phyloP scores from a whole-genome alignment of 1,140 invertebrate genomes.

The Cephus cinctus region DNA sequence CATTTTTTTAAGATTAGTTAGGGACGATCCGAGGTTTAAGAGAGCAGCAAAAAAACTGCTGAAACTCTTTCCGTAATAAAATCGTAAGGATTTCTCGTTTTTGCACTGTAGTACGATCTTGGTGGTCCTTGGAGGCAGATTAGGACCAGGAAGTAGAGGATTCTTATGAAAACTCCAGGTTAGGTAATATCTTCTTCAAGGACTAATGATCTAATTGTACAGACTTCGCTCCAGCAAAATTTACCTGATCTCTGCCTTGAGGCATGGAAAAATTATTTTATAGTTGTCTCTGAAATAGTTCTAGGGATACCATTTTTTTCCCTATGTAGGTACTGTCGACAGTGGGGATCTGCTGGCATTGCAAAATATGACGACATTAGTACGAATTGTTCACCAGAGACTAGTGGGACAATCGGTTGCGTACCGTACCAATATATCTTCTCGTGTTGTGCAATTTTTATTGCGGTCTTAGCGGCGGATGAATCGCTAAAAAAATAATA shows the following conservation, averaged over 20 bases:
- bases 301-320: no score
- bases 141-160: not conserved
- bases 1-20: no score
- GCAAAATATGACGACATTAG: conserved; percentile 28
- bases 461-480: conserved; percentile 25
- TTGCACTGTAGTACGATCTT: no score
- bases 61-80: no score
- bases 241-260: conserved; percentile 16
- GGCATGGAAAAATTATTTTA: conserved; percentile 29
- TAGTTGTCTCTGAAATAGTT: conserved; percentile 21
- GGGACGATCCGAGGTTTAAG: no score
- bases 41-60: no score
- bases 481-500: conserved; percentile 27
- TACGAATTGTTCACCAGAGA: conserved; percentile 28
- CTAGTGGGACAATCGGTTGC: conserved; percentile 23
- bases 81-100: no score
- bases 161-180: not conserved
- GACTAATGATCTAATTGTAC: conserved; percentile 23
- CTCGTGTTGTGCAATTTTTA: conserved; percentile 30
- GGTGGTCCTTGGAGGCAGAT: conserved; percentile 1
- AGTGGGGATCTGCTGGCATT: not conserved
- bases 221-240: no score
- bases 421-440: conserved; percentile 21
- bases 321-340: no score
- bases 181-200: conserved; percentile 1